Conservation (phyloP, 2,888 invertebrate genomes). For the Tachina grossa region DNA sequence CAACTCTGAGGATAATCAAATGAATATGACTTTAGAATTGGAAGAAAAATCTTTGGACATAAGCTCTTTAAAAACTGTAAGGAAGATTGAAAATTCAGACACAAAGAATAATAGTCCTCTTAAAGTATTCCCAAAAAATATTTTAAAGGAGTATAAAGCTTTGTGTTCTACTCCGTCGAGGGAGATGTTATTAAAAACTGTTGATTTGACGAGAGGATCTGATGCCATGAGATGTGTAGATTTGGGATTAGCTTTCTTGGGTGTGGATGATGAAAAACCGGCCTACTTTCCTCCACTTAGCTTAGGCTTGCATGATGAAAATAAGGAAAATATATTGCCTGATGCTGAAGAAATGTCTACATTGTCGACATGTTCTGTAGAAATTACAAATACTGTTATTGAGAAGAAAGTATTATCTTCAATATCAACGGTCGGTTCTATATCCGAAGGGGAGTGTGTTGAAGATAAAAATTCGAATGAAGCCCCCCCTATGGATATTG, state of each 20-base stretch:
- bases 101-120: conserved; percentile 70
- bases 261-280: conserved; percentile 59
- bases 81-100: conserved; percentile 50
- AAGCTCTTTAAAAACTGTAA: conserved; percentile 65
- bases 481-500: neutral
- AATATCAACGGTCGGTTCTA: conserved; percentile 59
- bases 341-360: conserved; percentile 73
- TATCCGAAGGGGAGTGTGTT: conserved; percentile 64
- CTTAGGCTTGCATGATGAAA: conserved; percentile 46
- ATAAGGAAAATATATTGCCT: conserved; percentile 77
- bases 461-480: conserved; percentile 17
- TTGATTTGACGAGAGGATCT: conserved; percentile 73
- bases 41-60: conserved; percentile 39
- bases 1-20: conserved; percentile 49
- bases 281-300: conserved; percentile 42
- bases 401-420: conserved; percentile 73
- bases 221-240: conserved; percentile 65
- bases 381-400: conserved; percentile 73
- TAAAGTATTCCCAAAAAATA: conserved; percentile 76
- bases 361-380: conserved; percentile 70
- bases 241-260: conserved; percentile 70
- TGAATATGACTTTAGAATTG: conserved; percentile 75
- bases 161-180: conserved; percentile 79
- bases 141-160: conserved; percentile 77
- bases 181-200: conserved; percentile 73